phyloP scores from a whole-genome alignment of 2,888 invertebrate genomes.

The Archaeoteleia sp. region DNA sequence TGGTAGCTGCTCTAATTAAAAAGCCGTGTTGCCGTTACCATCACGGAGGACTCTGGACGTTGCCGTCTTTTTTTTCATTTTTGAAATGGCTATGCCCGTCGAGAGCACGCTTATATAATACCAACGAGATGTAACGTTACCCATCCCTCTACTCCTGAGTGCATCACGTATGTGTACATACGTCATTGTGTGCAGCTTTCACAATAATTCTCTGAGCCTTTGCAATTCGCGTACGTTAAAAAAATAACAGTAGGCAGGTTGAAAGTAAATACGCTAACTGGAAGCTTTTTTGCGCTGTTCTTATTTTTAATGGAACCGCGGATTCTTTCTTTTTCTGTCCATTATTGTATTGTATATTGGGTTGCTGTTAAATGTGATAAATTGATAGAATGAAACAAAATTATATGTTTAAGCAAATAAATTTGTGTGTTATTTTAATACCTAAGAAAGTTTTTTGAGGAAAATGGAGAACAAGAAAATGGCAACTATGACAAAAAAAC shows the following conservation, averaged over 20 bases:
- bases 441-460: too few species aligned
- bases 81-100: slow-evolving; percentile 69
- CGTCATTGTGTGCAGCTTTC: slow-evolving; percentile 57
- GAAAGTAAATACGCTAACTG: slow-evolving; percentile 12
- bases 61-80: slow-evolving; percentile 65
- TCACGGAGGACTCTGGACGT: slow-evolving; percentile 57
- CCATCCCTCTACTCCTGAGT: slow-evolving; percentile 42
- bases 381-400: too few species aligned
- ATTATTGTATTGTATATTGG: slow-evolving; percentile 5
- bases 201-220: slow-evolving; percentile 69
- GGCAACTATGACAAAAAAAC: too few species aligned
- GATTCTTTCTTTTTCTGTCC: background rate
- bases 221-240: slow-evolving; percentile 67
- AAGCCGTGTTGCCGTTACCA: slow-evolving; percentile 71
- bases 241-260: slow-evolving; percentile 58
- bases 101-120: slow-evolving; percentile 70
- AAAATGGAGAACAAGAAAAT: too few species aligned
- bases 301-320: background rate
- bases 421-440: too few species aligned
- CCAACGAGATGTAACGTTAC: slow-evolving; percentile 62
- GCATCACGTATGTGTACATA: slow-evolving; percentile 47
- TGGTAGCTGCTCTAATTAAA: slow-evolving; percentile 73
- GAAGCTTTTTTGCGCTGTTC: slow-evolving; percentile 11
- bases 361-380: too few species aligned
- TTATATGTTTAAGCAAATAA: too few species aligned